Evolutionary conservation across 2,888 invertebrate genomes (phyloP).

Genomic region (Dicyrtoma fusca): DNA sequence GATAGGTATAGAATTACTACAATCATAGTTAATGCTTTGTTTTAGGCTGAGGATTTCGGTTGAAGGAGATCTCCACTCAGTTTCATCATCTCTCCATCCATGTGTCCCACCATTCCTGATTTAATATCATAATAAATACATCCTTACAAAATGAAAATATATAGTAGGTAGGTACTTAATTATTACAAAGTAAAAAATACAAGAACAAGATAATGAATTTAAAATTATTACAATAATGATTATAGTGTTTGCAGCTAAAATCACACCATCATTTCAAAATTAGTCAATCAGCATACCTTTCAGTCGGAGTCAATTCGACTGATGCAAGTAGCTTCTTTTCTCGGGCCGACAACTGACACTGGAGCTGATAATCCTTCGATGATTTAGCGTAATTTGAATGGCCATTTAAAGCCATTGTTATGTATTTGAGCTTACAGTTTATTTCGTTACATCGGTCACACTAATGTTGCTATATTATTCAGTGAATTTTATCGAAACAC

Average conservation of each 20-base stretch:
- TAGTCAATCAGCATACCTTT: slow-evolving; percentile 27
- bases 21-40: slow-evolving; percentile 56
- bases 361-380: slow-evolving; percentile 10
- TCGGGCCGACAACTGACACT: slow-evolving; percentile 46
- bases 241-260: no score
- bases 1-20: slow-evolving; percentile 55
- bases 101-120: slow-evolving; percentile 19
- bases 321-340: slow-evolving; percentile 54
- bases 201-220: no score
- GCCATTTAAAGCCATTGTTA: slow-evolving; percentile 25
- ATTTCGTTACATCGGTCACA: not conserved
- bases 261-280: no score
- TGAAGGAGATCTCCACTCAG: slow-evolving; percentile 37
- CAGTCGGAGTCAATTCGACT: slow-evolving; percentile 36
- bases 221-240: no score
- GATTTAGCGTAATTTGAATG: slow-evolving; percentile 10
- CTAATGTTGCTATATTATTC: not conserved
- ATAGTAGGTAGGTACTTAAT: no score
- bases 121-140: slow-evolving; percentile 1
- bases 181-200: no score
- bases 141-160: no score
- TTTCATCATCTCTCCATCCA: slow-evolving; percentile 16
- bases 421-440: not conserved
- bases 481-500: no score
- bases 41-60: slow-evolving; percentile 53